Base-by-base conservation (phyloP, 1,140 invertebrate species). In the Stenopsyche tienmushanensis region DNA sequence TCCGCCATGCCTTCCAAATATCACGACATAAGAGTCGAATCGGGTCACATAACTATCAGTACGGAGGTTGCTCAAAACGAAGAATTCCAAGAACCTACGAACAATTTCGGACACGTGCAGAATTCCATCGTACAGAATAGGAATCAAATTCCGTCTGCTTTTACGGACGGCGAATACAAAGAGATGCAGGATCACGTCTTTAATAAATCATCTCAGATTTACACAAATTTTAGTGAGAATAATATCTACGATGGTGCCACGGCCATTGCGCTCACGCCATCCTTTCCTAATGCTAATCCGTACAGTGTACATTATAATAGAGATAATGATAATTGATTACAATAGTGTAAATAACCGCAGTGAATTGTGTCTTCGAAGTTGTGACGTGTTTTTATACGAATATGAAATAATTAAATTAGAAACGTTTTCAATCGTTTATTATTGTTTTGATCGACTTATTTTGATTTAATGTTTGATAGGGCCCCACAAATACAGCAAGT, bases 261-360 rank as follows among this genome's bases (percentile, higher is more conserved):
- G 8, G 49, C 44, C 13, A 41, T 59, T 8, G 20, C 45, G 2
- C 20, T 62, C n/a, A 26, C 67, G 3, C 42, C 53, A 0, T 15
- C 64, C 17, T 66, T 64, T 55, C 18, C 59, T 9, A 23, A 47
- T 64, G 52, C 63, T 20, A 63, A 69, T 59, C 64, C 64, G 13
- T 70, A 70, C 41, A 24, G 49, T 42, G 25, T 62, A n/a, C 63
- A 69, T 39, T 69, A 65, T 50, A 21, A 47, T 1, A 21, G 67
- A 55, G 63, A 65, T 10, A 59, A 45, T 41, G 26, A 59, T n/a
- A 65, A 69, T 41, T 68, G n/a, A 54, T 3, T 54, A 9, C 8
- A 34, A 34, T 34, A 34, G n/a, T n/a, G n/a, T n/a, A n/a, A n/a
- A n/a, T n/a, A n/a, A n/a, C n/a, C n/a, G n/a, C n/a, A n/a, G n/a